A percentile compares a stretch with the other conserved stretches of the same genome.
Conservation (phyloP, 2,797 vertebrate species). For the Rhinophrynus dorsalis region DNA sequence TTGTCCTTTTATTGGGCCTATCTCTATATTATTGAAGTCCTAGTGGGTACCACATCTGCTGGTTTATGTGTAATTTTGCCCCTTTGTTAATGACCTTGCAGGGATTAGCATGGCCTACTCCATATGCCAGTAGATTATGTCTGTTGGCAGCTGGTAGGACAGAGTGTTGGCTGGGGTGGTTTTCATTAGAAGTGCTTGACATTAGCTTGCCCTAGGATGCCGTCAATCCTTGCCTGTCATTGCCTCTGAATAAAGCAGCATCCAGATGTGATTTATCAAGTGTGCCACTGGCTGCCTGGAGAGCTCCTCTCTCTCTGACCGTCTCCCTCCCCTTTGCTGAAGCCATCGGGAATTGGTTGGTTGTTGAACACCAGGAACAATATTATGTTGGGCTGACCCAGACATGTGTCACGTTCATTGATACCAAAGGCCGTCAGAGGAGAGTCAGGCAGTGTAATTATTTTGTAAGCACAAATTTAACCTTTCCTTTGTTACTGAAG, state of each 20-base stretch:
- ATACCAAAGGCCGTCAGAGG: background rate
- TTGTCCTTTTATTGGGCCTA: slow-evolving; percentile 55
- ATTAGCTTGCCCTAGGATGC: slow-evolving; percentile 60
- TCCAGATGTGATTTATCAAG: slow-evolving; percentile 62
- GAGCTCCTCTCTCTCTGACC: slow-evolving; percentile 46
- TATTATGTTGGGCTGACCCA: slow-evolving; percentile 1
- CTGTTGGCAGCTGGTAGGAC: slow-evolving; percentile 62
- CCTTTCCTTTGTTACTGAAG: too few species aligned
- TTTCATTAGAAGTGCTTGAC: slow-evolving; percentile 69
- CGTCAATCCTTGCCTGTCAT: slow-evolving; percentile 68
- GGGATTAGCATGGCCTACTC: slow-evolving; percentile 65
- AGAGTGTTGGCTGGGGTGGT: slow-evolving; percentile 61
- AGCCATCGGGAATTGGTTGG: background rate
- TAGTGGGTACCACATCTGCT: slow-evolving; percentile 63
- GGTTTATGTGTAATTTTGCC: slow-evolving; percentile 62
- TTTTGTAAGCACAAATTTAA: background rate
- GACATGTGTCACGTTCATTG: background rate
- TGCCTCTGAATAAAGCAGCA: slow-evolving; percentile 56
- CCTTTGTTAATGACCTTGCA: slow-evolving; percentile 68
- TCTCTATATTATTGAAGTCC: slow-evolving; percentile 57
- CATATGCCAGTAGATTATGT: slow-evolving; percentile 64
- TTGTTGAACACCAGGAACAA: slow-evolving; percentile 2
- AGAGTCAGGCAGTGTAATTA: background rate
- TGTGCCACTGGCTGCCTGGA: slow-evolving; percentile 49
- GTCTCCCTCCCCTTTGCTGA: background rate